Evolutionary conservation across 2,888 invertebrate genomes (phyloP).

Genomic region (Andricus curvator): DNA sequence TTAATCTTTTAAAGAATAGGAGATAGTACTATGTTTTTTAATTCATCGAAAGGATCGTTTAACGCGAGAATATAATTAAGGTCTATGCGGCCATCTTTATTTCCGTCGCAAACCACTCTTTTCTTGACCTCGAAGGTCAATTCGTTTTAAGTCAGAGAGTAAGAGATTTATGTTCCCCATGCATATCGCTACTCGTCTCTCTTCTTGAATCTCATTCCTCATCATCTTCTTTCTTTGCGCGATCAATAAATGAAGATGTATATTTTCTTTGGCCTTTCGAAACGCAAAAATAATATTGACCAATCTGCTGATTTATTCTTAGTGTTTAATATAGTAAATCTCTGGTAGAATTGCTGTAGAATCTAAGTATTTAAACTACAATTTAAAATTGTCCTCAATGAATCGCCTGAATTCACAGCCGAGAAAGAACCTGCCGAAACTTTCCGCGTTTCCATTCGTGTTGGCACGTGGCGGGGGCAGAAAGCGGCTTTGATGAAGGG

Average conservation of each 20-base stretch:
- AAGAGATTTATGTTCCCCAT: conserved; percentile 27
- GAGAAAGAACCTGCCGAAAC: not conserved
- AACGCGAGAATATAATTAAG: conserved; percentile 59
- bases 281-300: not conserved
- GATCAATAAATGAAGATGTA: not conserved
- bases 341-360: too few species aligned
- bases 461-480: conserved; percentile 54
- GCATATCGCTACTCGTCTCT: conserved; percentile 24
- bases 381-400: not conserved
- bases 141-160: conserved; percentile 21
- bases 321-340: not conserved
- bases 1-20: too few species aligned
- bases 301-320: not conserved
- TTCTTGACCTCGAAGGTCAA: conserved; percentile 52
- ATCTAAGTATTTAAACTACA: not conserved
- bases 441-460: conserved; percentile 44
- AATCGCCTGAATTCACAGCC: not conserved
- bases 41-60: conserved; percentile 46
- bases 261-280: not conserved
- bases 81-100: conserved; percentile 56
- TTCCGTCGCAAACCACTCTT: conserved; percentile 60
- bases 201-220: conserved; percentile 14
- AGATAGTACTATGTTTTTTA: too few species aligned
- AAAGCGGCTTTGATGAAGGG: conserved; percentile 50
- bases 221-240: not conserved